These are phyloP conservation scores for Folsomia candida DNA, from an alignment of 2,888 invertebrate genomes.

Conservation along the genomic window DNA sequence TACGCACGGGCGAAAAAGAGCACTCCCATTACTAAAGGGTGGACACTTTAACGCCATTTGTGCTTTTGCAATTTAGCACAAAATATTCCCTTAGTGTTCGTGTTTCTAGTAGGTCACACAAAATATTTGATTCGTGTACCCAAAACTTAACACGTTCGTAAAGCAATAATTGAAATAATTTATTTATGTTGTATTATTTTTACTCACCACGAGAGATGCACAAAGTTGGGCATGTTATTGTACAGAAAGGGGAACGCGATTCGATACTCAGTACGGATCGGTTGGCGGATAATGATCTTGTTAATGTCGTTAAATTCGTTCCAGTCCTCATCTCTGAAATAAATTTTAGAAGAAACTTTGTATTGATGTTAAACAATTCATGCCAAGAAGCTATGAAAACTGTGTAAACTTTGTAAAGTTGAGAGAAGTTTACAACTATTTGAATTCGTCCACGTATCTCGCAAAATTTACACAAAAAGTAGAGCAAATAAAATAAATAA, in stretches of 20 bases:
- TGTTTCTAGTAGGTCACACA: conserved; percentile 32
- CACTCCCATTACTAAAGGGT: too few species aligned
- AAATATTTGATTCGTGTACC: conserved; percentile 15
- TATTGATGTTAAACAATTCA: too few species aligned
- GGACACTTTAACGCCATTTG: too few species aligned
- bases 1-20: too few species aligned
- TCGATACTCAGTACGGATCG: conserved; percentile 96
- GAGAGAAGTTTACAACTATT: too few species aligned
- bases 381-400: too few species aligned
- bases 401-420: too few species aligned
- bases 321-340: conserved; percentile 93
- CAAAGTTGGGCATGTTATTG: conserved; percentile 97
- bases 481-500: background rate
- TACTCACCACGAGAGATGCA: conserved; percentile 94
- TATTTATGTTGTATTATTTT: conserved; percentile 12
- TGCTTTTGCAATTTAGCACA: too few species aligned
- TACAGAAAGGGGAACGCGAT: conserved; percentile 99
- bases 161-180: conserved; percentile 1
- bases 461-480: too few species aligned
- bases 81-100: too few species aligned
- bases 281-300: conserved; percentile 98
- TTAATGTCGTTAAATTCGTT: conserved; percentile 99
- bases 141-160: conserved; percentile 36
- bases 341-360: too few species aligned
- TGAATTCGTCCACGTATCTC: too few species aligned